Base-by-base conservation (phyloP, 1,140 invertebrate species). In the Drosophila nebulosa region DNA sequence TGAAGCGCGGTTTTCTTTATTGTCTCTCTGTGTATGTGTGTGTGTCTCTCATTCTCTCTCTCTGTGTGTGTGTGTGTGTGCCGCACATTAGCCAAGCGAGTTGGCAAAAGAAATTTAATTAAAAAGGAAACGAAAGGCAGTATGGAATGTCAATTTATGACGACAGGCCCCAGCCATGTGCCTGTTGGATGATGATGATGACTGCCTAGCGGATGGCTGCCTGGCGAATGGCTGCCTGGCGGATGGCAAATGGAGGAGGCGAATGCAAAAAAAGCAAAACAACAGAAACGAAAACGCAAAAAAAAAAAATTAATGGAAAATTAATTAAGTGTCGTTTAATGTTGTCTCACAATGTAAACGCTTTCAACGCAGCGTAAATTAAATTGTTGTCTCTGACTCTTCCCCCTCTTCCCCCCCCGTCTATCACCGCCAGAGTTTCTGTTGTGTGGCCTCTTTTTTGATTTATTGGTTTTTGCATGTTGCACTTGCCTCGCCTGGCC, bases 311-410 rank as follows among this genome's bases (percentile, higher is more conserved):
- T 77, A 85, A 85, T 85, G 80, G 80, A 85, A 85, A 85, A 85
- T 85, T 85, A 85, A 85, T 85, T 85, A 85, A 85, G 80, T 85
- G 80, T 74, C 80, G 74, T 77, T 85, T 85, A 85, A 85, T 85
- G 80, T 80, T 85, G 80, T 85, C 80, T 86, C 80, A 46, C 39
- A 85, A 85, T 86, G 81, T 80, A 85, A 85, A 85, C 80, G 80
- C 80, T 85, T 85, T 85, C 80, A 85, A 74, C 81, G 80, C 80
- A 80, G 59, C 77, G 77, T 69, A 85, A 85, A 85, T 85, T 85
- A 80, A 85, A 85, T 85, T 85, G 80, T 85, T 85, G 63, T 61
- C 67, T 67, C 58, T 62, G 59, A 58, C 61, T 46, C 64, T 53
- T 21, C 35, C 27, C 39, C 9, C 53, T 60, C 53, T 36, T 52